A percentile compares a stretch with the other conserved stretches of the same genome.
phyloP scores from a whole-genome alignment of 23 tunicate genomes.

The Styela clava region DNA sequence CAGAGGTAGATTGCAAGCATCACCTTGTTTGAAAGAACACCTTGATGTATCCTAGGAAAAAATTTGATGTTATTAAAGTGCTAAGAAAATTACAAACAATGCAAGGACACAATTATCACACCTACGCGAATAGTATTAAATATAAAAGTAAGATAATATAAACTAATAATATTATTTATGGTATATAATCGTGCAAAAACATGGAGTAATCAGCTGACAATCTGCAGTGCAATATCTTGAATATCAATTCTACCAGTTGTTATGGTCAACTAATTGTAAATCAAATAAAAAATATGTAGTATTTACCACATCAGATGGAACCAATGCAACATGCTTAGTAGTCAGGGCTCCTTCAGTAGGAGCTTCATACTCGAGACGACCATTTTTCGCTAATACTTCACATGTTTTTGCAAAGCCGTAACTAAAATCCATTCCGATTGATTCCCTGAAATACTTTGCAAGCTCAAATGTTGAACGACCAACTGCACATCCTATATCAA shows the following conservation, averaged over 20 bases:
- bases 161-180: no score
- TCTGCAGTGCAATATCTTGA: no score
- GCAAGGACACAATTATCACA: no score
- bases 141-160: no score
- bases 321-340: slow-evolving; percentile 53
- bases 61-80: no score
- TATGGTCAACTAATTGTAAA: not conserved
- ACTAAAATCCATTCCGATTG: slow-evolving; percentile 76
- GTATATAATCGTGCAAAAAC: no score
- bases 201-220: no score
- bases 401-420: slow-evolving; percentile 82
- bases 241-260: no score
- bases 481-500: slow-evolving; percentile 92
- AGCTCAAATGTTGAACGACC: slow-evolving; percentile 80
- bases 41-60: slow-evolving; percentile 36
- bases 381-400: slow-evolving; percentile 47
- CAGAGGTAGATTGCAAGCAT: slow-evolving; percentile 84
- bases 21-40: slow-evolving; percentile 73
- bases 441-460: slow-evolving; percentile 41
- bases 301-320: slow-evolving; percentile 64
- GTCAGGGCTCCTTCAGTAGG: slow-evolving; percentile 59
- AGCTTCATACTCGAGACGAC: slow-evolving; percentile 71
- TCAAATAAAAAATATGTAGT: not conserved
- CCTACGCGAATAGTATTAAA: no score
- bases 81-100: no score